These are phyloP conservation scores for Drosophila austrosaltans DNA, from an alignment of 2,888 invertebrate species.

Conservation along the genomic window DNA sequence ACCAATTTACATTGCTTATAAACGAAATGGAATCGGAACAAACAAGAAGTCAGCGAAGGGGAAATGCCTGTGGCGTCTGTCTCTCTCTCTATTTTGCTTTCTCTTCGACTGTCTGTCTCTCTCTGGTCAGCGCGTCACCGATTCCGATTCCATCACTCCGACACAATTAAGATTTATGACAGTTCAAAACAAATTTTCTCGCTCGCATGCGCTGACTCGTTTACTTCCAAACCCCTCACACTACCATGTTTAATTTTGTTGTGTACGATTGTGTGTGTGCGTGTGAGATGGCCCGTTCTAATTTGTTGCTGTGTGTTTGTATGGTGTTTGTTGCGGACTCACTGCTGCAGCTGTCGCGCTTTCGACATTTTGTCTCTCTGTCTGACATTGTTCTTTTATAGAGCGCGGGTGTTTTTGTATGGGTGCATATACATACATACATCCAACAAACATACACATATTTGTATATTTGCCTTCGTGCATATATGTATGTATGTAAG, in stretches of 20 bases:
- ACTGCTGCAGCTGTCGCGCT: slow-evolving; percentile 67
- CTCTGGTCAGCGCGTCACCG: slow-evolving; percentile 50
- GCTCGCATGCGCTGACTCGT: slow-evolving; percentile 69
- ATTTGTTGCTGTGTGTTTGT: slow-evolving; percentile 57
- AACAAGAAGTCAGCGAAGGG: slow-evolving; percentile 56
- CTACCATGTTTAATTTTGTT: slow-evolving; percentile 30
- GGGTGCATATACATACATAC: slow-evolving; percentile 16
- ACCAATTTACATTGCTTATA: slow-evolving; percentile 56
- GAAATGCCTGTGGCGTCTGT: slow-evolving; percentile 43
- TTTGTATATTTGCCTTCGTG: not conserved
- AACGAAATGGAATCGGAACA: slow-evolving; percentile 63
- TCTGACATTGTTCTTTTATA: slow-evolving; percentile 60
- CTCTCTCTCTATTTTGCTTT: slow-evolving; percentile 10
- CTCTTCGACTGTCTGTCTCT: slow-evolving; percentile 18
- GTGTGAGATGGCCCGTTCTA: slow-evolving; percentile 57
- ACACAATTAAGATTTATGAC: slow-evolving; percentile 82
- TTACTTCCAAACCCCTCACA: slow-evolving; percentile 52
- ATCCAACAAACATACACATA: not conserved
- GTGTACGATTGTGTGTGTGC: slow-evolving; percentile 29
- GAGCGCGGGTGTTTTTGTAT: slow-evolving; percentile 45
- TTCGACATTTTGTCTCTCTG: slow-evolving; percentile 71
- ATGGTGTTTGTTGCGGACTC: not conserved
- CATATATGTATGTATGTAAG: not conserved
- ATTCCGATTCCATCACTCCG: slow-evolving; percentile 78
- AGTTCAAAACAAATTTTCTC: slow-evolving; percentile 80